Base-by-base conservation (phyloP, 2,113 vertebrate genomes). In the Pollimyrus isidori region DNA sequence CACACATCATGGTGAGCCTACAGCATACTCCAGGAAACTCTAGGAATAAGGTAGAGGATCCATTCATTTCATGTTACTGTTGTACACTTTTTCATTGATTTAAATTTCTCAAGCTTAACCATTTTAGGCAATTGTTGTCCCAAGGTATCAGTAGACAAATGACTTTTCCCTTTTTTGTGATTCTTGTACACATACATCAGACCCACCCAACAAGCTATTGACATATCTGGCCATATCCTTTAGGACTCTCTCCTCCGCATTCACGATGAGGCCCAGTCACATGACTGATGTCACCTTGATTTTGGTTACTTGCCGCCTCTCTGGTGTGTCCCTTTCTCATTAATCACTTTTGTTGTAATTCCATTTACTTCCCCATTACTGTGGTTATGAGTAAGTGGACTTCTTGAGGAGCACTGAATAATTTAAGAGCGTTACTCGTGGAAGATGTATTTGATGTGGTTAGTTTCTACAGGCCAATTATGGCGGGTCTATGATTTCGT, bases 311-410 rank as follows among this genome's bases (percentile, higher is more conserved):
- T 49, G n/a, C 49, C 3, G 48, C 50, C 30, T 35, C 13, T 35
- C n/a, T 48, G 15, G 4, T 56, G 45, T 53, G 85, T 39, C 48
- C 85, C 26, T 56, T 87, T 53, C 23, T 56, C 85, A 53, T 87
- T 87, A 87, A 86, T 87, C 85, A 87, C 7, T 30, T 87, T 87
- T 26, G 21, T 50, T 87, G 49, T 53, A 87, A 87, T 56, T 56
- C 50, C 85, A 87, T 87, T 87, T 56, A 53, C 85, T 87, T 87
- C n/a, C 50, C 50, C n/a, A 53, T 87, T 87, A 53, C 85, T 53
- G 26, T 48, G 50, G 50, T 87, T 56, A 87, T 87, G 85, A 87
- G 50, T 35, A 87, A 87, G 85, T 52, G 83, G 83, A 86, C 85
- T 35, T 53, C 35, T 53, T 2, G 85, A 35, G 26, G 49, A 87